Evolutionary conservation across 2,888 invertebrate genomes (phyloP), one percentile per base, ranked within the genome.

Genomic region (Ormyrus labotus): DNA sequence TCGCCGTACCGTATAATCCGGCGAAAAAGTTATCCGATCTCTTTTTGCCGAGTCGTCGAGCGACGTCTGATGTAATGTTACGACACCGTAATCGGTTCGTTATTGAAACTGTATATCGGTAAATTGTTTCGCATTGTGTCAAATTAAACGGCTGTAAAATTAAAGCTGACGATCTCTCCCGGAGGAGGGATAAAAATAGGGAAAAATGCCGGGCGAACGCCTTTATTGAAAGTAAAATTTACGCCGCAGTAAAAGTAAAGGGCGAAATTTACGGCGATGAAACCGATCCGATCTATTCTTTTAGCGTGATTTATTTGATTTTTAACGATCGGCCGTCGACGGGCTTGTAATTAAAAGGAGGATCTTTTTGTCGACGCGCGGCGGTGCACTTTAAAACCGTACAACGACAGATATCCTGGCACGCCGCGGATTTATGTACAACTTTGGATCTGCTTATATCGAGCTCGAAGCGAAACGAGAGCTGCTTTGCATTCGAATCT

Each of bases 401-500:
- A 19, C 19, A 45, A 51, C 50, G 72, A 63, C 72, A 51, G 63
- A 19, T 5, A 55, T 64, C 47, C 55, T 11, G 10, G 10, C 51
- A 47, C 6, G 7, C 8, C 53, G n/a, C 8, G 11, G 11, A 72
- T 72, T 72, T 61, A 63, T n/a, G 5, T 4, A 61, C 61, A 53
- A 34, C 50, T 19, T 19, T 48, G 34, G 53, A 71, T 63, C 55
- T 65, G 57, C 57, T 64, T 57, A 64, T 65, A 64, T 13, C 4
- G 48, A 13, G 57, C 48, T 13, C 3, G 9, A 10, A 10, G 48
- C 57, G 11, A 64, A 3, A 48, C 57, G 11, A 64, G 34, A 19
- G 64, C 48, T 73, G 19, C 13, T 73, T 73, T 73, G 73, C 73
- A 73, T 73, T 19, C 48, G 64, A 48, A 65, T 19, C 55, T 73